Percentiles rank a stretch among this genome's conserved stretches.
phyloP scores from a whole-genome alignment of 2,888 invertebrate species.

The Cheilosia pagana region DNA sequence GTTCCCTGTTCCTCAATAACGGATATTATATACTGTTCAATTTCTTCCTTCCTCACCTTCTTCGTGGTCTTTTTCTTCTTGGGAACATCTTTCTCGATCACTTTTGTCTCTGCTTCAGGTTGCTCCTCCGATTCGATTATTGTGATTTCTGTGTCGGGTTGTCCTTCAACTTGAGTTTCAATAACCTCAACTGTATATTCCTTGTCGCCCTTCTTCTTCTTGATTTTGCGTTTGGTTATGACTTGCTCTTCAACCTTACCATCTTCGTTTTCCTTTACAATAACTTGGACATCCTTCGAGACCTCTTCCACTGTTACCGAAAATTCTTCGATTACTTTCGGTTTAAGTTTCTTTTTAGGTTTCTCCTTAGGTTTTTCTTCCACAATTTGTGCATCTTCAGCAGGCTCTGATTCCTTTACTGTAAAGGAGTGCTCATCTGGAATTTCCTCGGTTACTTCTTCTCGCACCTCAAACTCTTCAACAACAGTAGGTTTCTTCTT shows the following conservation, averaged over 20 bases:
- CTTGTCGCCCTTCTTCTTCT: conserved; percentile 83
- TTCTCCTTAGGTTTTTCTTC: conserved; percentile 76
- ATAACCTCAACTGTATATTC: conserved; percentile 84
- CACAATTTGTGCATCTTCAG: conserved; percentile 30
- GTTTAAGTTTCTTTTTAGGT: conserved; percentile 67
- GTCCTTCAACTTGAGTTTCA: conserved; percentile 82
- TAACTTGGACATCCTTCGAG: conserved; percentile 78
- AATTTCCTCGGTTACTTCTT: conserved; percentile 59
- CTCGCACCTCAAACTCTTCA: conserved; percentile 17
- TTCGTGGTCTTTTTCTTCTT: conserved; percentile 72
- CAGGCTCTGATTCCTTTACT: conserved; percentile 42
- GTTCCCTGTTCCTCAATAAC: conserved; percentile 79
- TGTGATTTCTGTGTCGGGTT: conserved; percentile 82
- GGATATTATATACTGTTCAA: conserved; percentile 79
- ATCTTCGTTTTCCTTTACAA: conserved; percentile 78
- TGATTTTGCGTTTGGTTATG: conserved; percentile 84
- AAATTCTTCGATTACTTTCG: conserved; percentile 36
- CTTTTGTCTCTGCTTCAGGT: conserved; percentile 75
- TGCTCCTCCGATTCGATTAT: conserved; percentile 80
- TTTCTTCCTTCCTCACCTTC: conserved; percentile 69
- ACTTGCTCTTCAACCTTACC: conserved; percentile 81
- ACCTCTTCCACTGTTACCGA: conserved; percentile 73
- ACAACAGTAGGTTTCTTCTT: conserved; percentile 66
- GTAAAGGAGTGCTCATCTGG: conserved; percentile 37
- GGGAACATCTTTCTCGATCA: conserved; percentile 27